Evolutionary conservation across 2,888 invertebrate genomes (phyloP), one percentile per base, ranked within the genome.

Genomic region (Archips xylosteana): DNA sequence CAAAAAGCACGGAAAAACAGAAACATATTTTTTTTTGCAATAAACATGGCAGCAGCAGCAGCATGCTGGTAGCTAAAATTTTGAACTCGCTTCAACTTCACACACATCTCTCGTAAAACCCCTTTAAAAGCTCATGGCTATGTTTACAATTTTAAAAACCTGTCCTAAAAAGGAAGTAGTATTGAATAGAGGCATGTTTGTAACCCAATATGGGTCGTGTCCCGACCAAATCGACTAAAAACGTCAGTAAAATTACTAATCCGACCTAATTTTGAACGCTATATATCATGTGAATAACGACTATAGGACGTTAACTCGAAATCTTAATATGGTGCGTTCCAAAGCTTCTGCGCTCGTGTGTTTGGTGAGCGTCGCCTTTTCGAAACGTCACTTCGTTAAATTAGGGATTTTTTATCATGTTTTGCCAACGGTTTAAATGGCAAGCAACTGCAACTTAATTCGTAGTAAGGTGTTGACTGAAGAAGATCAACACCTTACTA

Each of bases 241-340:
- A 85, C 81, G 74, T 42, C 85, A 87, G 80, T 86, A 86, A 88
- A 89, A 90, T 90, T 89, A 89, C 88, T 89, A 89, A 90, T 90
- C 89, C 89, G 83, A 85, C 86, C 89, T 89, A 90, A 90, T 90
- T 89, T 86, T 85, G 84, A 87, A 87, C 87, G 85, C 83, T 83
- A 86, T 89, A 85, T 82, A 83, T 89, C 89, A 87, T 86, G 79
- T 80, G 85, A 87, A 86, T 87, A 88, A 89, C 87, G 86, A 87
- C 84, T 78, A 78, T 71, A 78, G 78, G 81, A 83, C 79, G 82
- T 81, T 82, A 83, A 84, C 83, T 83, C 78, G 81, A 80, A 84
- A 81, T 87, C 82, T 87, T 85, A 81, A 85, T 83, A 82, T 76
- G 79, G 84, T 81, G 79, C 81, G 80, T 80, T 85, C 77, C 81